Conservation (phyloP, 2,888 invertebrate species). For the Ecliptopera silaceata region DNA sequence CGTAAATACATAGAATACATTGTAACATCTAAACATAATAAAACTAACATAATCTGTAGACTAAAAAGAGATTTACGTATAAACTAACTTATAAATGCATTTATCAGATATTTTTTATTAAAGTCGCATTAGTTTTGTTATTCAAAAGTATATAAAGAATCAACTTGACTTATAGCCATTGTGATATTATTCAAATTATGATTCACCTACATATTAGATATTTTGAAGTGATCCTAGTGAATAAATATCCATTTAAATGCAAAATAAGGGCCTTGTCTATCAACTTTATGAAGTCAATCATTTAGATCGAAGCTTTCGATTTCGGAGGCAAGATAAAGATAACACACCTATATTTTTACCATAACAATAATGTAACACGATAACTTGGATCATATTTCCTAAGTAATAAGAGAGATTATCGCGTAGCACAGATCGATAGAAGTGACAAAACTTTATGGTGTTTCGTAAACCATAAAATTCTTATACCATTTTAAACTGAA, state of each 20-base stretch:
- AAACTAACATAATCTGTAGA: too few species aligned
- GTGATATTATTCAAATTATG: too few species aligned
- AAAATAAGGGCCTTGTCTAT: conserved; percentile 8
- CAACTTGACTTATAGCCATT: too few species aligned
- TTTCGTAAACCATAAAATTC: conserved; percentile 28
- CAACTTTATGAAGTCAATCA: conserved; percentile 15
- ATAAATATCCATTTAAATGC: conserved; percentile 1
- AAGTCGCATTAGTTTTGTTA: too few species aligned
- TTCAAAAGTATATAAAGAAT: too few species aligned
- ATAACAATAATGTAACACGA: conserved; percentile 3
- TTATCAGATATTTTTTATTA: too few species aligned
- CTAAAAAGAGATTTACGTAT: too few species aligned
- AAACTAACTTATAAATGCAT: too few species aligned
- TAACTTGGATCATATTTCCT: not conserved
- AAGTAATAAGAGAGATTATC: not conserved
- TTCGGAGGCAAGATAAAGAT: conserved; percentile 30
- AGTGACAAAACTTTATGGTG: conserved; percentile 11
- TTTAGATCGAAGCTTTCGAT: conserved; percentile 32
- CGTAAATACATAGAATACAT: too few species aligned
- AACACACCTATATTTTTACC: conserved; percentile 21
- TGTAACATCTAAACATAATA: too few species aligned
- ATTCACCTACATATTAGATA: too few species aligned
- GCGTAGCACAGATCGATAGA: not conserved
- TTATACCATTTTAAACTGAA: conserved; percentile 26
- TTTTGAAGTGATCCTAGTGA: too few species aligned